Evolutionary conservation across 2,888 invertebrate species (phyloP).

Genomic region (Lycaena phlaeas): DNA sequence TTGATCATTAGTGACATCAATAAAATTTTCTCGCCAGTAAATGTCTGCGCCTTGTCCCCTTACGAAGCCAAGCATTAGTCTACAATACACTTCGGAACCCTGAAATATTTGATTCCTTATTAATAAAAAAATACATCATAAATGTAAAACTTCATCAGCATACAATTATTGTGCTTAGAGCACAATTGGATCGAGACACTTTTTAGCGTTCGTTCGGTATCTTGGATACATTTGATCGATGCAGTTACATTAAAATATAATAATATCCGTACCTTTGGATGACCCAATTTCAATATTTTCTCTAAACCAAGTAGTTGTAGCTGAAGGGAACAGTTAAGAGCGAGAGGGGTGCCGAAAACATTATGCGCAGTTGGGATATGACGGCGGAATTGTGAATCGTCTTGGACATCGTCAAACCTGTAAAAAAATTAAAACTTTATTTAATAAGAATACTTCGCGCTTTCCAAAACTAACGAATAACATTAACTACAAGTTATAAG

Average conservation of each 20-base stretch:
- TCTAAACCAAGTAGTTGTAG: conserved; percentile 2
- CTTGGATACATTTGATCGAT: no score
- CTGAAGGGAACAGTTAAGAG: conserved; percentile 9
- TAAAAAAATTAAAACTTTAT: no score
- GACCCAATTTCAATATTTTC: conserved; percentile 6
- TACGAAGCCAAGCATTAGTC: background rate
- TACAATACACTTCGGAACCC: background rate
- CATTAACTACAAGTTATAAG: no score
- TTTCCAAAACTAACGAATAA: no score
- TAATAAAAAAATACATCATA: no score
- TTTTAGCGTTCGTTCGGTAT: no score
- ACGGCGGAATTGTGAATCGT: conserved; percentile 6
- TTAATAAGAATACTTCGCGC: no score
- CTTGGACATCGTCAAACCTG: conserved; percentile 12
- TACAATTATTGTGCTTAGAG: no score
- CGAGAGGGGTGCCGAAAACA: conserved; percentile 11
- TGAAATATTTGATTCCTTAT: background rate
- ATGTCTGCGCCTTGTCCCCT: background rate
- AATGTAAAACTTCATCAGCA: no score
- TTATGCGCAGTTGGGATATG: conserved; percentile 11
- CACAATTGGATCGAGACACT: no score
- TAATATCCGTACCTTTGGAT: conserved; percentile 11
- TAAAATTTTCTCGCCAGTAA: background rate
- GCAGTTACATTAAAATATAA: no score
- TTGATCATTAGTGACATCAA: background rate